A percentile compares a stretch with the other conserved stretches of the same genome.
Evolutionary conservation across 2,888 invertebrate genomes (phyloP).

Genomic region (Glyphotaelius pellucidus): DNA sequence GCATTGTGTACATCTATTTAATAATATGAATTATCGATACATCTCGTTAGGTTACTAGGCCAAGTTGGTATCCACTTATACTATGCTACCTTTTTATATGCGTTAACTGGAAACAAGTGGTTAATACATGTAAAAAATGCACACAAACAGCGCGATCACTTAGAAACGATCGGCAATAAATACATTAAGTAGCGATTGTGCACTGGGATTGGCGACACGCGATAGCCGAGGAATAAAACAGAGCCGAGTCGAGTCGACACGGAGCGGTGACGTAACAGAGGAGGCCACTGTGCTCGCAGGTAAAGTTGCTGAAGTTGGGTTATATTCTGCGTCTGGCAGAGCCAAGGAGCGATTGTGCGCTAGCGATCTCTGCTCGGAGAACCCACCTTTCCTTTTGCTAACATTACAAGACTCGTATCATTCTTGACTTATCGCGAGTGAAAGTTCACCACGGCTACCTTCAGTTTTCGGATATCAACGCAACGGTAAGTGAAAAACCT

Average conservation of each 20-base stretch:
- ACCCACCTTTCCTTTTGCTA: neutral
- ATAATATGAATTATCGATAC: neutral
- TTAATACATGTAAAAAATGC: neutral
- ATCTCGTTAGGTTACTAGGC: neutral
- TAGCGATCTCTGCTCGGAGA: neutral
- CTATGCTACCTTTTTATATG: neutral
- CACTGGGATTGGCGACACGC: slow-evolving; percentile 29
- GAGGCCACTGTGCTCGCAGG: neutral
- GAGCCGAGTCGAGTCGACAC: neutral
- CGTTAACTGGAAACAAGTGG: neutral
- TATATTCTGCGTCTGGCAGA: slow-evolving; percentile 22
- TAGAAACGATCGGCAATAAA: neutral
- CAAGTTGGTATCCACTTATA: neutral
- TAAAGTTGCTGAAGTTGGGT: neutral
- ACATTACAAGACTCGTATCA: neutral
- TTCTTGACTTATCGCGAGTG: slow-evolving; percentile 24
- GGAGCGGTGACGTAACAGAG: slow-evolving; percentile 6
- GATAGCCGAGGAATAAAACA: neutral
- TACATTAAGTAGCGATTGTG: neutral
- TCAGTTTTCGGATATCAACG: slow-evolving; percentile 33
- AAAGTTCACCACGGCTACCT: slow-evolving; percentile 24
- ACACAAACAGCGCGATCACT: neutral
- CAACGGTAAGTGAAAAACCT: slow-evolving; percentile 28
- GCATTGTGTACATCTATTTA: neutral
- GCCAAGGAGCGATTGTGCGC: slow-evolving; percentile 25